A percentile compares a stretch with the other conserved stretches of the same genome.
Evolutionary conservation across 2,888 invertebrate species (phyloP).

Genomic region (Hyalella azteca): DNA sequence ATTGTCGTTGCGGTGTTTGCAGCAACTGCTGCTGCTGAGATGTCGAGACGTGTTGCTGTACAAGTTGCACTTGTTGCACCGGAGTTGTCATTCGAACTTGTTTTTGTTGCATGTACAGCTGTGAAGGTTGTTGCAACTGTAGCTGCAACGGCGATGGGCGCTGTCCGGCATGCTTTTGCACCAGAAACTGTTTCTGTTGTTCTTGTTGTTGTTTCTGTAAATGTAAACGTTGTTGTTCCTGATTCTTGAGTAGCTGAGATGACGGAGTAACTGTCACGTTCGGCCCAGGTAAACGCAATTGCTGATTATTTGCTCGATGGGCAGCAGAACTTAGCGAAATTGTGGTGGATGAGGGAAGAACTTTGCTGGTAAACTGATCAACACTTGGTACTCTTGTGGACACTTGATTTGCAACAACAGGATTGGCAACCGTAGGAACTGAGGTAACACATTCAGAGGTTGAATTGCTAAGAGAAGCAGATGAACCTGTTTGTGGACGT

Average conservation of each 20-base stretch:
- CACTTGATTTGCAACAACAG: background rate
- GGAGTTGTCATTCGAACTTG: background rate
- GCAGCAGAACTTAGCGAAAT: slow-evolving; percentile 30
- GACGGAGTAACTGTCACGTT: slow-evolving; percentile 24
- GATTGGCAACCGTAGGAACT: background rate
- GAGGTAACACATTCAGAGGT: background rate
- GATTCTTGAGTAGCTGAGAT: slow-evolving; percentile 36
- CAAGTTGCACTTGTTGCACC: background rate
- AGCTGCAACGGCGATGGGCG: slow-evolving; percentile 3
- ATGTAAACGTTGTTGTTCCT: slow-evolving; percentile 38
- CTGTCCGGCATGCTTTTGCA: slow-evolving; percentile 7
- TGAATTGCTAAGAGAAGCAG: too few species aligned
- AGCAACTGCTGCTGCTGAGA: background rate
- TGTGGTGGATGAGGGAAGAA: slow-evolving; percentile 22
- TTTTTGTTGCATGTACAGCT: slow-evolving; percentile 33
- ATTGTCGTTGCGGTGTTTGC: background rate
- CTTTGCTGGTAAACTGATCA: slow-evolving; percentile 21
- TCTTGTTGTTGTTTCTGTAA: slow-evolving; percentile 16
- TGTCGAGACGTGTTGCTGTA: background rate
- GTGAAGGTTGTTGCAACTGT: slow-evolving; percentile 28
- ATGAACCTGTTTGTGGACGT: too few species aligned
- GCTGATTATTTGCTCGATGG: slow-evolving; percentile 40
- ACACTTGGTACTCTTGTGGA: background rate
- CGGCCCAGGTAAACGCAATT: background rate
- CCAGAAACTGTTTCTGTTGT: background rate